These are phyloP conservation scores for Glareola pratincola DNA, from an alignment of 2,113 vertebrate genomes.

Conservation along the genomic window DNA sequence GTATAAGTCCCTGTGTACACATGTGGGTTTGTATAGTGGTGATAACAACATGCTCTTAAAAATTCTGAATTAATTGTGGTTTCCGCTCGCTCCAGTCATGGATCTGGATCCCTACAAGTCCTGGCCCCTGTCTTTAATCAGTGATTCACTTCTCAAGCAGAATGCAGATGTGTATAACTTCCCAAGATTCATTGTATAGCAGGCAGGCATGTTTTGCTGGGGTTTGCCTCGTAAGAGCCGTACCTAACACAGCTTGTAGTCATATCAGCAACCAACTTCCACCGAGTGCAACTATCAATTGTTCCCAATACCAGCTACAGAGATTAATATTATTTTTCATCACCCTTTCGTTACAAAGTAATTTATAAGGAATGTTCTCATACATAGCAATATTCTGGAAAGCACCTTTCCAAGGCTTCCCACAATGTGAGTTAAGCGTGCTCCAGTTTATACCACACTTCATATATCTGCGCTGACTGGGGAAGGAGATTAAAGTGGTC, in stretches of 20 bases:
- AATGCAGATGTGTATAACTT: not conserved
- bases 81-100: not conserved
- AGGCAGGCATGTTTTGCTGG: not conserved
- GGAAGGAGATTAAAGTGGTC: conserved; percentile 10
- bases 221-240: not conserved
- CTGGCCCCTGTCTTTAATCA: not conserved
- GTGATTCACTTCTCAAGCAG: not conserved
- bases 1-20: not conserved
- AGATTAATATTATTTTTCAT: not conserved
- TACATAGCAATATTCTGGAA: not conserved
- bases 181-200: not conserved
- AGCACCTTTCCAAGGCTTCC: not conserved
- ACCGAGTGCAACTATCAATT: not conserved
- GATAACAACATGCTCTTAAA: not conserved
- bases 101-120: not conserved
- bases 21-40: not conserved
- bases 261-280: not conserved
- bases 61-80: not conserved
- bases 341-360: not conserved
- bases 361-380: not conserved
- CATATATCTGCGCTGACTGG: not conserved
- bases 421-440: not conserved
- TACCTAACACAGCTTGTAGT: not conserved
- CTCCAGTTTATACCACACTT: not conserved
- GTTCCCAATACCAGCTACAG: not conserved